Percentiles rank a stretch among this genome's conserved stretches.
phyloP scores from a whole-genome alignment of 2,797 vertebrate genomes.

The Eurystomus glaucurus region DNA sequence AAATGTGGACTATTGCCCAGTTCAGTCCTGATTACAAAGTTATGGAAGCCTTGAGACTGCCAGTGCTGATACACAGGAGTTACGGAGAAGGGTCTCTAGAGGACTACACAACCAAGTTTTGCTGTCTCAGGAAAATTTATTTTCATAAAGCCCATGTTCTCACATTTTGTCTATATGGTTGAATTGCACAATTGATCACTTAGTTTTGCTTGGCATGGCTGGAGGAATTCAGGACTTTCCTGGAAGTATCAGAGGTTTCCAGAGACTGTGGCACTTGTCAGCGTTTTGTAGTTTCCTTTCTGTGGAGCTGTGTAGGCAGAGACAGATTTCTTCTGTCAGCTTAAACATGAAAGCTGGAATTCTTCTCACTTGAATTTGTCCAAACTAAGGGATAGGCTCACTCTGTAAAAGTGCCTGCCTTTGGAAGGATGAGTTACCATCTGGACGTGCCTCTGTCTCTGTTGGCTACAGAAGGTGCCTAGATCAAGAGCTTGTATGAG shows the following conservation, averaged over 20 bases:
- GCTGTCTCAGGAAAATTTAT: background rate
- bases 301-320: background rate
- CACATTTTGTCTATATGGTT: background rate
- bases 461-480: background rate
- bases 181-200: background rate
- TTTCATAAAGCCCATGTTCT: background rate
- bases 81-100: background rate
- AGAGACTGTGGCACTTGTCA: background rate
- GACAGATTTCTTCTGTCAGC: background rate
- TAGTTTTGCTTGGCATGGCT: background rate
- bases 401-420: background rate
- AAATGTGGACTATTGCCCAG: background rate
- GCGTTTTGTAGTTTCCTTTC: background rate
- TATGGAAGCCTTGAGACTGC: background rate
- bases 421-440: background rate
- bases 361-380: background rate
- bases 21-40: background rate
- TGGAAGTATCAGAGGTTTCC: background rate
- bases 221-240: background rate
- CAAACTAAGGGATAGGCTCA: background rate
- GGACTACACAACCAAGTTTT: background rate
- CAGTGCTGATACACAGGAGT: background rate
- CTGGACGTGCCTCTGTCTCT: background rate
- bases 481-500: background rate
- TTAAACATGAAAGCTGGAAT: background rate